These are phyloP conservation scores for Acomys russatus DNA, from an alignment of 2,797 vertebrate species.

Conservation along the genomic window DNA sequence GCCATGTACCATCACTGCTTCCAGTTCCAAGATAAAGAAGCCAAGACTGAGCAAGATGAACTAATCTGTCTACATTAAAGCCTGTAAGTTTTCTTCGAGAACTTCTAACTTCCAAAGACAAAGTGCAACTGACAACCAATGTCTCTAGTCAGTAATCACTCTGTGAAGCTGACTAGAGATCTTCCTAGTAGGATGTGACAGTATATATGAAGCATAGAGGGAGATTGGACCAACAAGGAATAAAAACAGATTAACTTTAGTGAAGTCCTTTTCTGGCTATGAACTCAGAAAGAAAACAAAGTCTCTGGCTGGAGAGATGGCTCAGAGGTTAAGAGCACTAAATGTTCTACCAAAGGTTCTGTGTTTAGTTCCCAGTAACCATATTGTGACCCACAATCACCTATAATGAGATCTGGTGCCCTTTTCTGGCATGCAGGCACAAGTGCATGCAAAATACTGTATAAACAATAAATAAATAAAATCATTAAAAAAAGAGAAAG, in stretches of 20 bases:
- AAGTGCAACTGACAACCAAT: neutral
- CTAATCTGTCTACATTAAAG: neutral
- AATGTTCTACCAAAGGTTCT: too few species aligned
- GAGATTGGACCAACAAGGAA: constrained; percentile 6
- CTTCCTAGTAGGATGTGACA: neutral
- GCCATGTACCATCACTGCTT: neutral
- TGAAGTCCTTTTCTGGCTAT: neutral
- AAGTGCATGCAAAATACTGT: too few species aligned
- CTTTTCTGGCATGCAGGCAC: too few species aligned
- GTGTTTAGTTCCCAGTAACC: too few species aligned
- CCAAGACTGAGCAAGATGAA: constrained; percentile 4
- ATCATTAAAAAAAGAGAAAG: neutral
- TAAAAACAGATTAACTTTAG: neutral
- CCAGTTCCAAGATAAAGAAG: constrained; percentile 64
- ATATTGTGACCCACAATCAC: too few species aligned
- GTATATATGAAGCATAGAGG: neutral
- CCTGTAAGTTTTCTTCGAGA: constrained; percentile 20
- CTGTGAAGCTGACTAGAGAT: neutral
- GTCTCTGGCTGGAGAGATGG: too few species aligned
- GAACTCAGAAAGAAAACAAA: neutral
- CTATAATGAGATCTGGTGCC: too few species aligned
- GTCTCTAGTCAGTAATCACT: neutral
- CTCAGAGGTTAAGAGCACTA: too few species aligned
- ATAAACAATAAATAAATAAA: too few species aligned
- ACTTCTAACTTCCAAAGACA: neutral